Percentiles rank a stretch among this genome's conserved stretches.
These are phyloP conservation scores for Cyaniris semiargus DNA, from an alignment of 2,888 invertebrate species.

Conservation along the genomic window DNA sequence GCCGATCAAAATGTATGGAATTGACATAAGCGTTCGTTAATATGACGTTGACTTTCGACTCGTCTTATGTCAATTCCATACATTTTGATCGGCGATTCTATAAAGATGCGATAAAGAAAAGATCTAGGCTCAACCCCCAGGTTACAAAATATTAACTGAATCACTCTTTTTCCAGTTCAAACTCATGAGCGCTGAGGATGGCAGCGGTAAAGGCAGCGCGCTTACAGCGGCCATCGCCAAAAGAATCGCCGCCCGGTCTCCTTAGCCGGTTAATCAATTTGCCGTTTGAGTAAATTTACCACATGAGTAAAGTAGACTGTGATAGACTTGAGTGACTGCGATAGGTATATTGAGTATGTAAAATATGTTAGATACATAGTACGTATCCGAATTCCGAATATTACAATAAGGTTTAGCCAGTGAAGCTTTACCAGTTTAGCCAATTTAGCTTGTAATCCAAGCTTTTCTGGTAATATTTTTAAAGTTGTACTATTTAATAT, in stretches of 20 bases:
- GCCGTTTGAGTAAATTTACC: not conserved
- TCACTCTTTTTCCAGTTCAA: conserved; percentile 77
- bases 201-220: conserved; percentile 91
- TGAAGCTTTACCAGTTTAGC: not conserved
- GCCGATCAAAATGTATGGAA: no score
- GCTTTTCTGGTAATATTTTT: not conserved
- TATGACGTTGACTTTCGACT: no score
- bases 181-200: conserved; percentile 86
- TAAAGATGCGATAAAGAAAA: no score
- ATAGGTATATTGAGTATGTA: conserved; percentile 15
- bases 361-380: not conserved
- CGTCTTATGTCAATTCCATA: no score
- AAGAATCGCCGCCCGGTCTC: conserved; percentile 66
- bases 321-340: conserved; percentile 29
- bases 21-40: no score
- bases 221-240: conserved; percentile 87
- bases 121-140: no score
- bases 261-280: conserved; percentile 38
- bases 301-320: not conserved
- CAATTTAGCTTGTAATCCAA: not conserved
- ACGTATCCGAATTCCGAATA: conserved; percentile 25
- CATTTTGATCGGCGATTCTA: no score
- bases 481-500: not conserved
- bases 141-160: no score
- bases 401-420: conserved; percentile 6